Percentiles rank a stretch among this genome's conserved stretches.
Evolutionary conservation across 2,113 vertebrate species (phyloP).

Genomic region (Paraplagusia blochii): DNA sequence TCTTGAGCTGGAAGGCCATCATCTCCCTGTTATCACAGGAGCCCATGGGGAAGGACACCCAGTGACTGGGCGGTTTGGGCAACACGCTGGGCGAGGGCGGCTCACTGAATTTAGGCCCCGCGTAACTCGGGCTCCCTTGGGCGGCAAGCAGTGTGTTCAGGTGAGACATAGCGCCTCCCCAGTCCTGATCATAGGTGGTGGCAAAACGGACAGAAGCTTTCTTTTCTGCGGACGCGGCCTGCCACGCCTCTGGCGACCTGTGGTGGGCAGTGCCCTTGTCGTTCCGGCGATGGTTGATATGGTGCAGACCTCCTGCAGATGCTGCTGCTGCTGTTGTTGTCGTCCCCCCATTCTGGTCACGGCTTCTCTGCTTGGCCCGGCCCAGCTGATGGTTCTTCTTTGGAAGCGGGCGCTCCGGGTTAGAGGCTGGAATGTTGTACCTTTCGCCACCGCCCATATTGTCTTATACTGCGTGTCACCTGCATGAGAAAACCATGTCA

Average conservation of each 20-base stretch:
- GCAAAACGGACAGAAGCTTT: constrained; percentile 75
- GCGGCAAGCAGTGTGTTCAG: constrained; percentile 80
- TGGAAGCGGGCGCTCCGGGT: constrained; percentile 79
- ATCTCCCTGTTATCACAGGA: constrained; percentile 88
- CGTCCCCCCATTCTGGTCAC: constrained; percentile 79
- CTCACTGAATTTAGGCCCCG: constrained; percentile 97
- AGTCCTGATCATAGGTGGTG: constrained; percentile 79
- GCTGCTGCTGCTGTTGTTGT: constrained; percentile 72
- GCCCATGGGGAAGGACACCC: constrained; percentile 88
- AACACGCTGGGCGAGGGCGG: constrained; percentile 94
- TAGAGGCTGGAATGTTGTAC: constrained; percentile 89
- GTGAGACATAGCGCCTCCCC: constrained; percentile 82
- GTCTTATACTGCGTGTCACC: constrained; percentile 86
- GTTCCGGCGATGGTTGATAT: constrained; percentile 78
- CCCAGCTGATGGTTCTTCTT: constrained; percentile 85
- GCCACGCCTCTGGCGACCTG: constrained; percentile 81
- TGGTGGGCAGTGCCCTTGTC: constrained; percentile 79
- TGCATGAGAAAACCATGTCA: constrained; percentile 41
- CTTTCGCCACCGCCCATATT: constrained; percentile 97
- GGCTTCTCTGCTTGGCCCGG: constrained; percentile 81
- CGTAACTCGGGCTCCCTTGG: constrained; percentile 87
- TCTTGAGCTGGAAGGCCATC: constrained; percentile 97
- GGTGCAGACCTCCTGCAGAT: constrained; percentile 54
- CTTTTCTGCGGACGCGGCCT: constrained; percentile 87
- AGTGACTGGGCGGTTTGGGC: constrained; percentile 94